Evolutionary conservation across 2,113 vertebrate species (phyloP).

Genomic region (Nyctibius bracteatus): DNA sequence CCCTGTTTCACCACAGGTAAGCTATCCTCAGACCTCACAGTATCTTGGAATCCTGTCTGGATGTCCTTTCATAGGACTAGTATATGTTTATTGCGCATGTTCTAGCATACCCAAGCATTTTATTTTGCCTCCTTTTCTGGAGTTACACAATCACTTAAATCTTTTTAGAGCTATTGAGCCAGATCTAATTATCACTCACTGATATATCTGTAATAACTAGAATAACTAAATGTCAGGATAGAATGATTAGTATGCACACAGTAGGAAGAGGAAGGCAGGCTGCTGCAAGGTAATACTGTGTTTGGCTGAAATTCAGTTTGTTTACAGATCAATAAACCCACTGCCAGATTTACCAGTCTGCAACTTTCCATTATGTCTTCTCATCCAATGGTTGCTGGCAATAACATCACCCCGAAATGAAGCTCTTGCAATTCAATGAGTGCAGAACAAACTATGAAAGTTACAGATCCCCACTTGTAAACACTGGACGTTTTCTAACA

Average conservation of each 20-base stretch:
- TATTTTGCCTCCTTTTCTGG: background rate
- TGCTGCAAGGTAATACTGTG: background rate
- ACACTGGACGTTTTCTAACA: background rate
- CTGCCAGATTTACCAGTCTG: background rate
- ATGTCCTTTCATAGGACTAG: background rate
- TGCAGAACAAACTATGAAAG: background rate
- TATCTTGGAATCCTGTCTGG: background rate
- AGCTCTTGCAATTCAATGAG: background rate
- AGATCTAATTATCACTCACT: background rate
- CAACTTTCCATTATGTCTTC: background rate
- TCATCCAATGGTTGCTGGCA: background rate
- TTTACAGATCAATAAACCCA: conserved; percentile 14
- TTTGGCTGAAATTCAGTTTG: background rate
- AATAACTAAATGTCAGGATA: background rate
- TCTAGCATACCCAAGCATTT: background rate
- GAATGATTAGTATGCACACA: background rate
- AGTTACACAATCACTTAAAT: background rate
- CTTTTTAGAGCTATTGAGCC: background rate
- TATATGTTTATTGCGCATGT: background rate
- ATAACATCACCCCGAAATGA: background rate
- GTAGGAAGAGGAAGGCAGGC: background rate
- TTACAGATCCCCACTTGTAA: background rate
- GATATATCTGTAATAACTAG: background rate
- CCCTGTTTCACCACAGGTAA: background rate
- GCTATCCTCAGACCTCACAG: background rate